Conservation (phyloP, 2,888 invertebrate genomes). For the Dastarcus helophoroides region DNA sequence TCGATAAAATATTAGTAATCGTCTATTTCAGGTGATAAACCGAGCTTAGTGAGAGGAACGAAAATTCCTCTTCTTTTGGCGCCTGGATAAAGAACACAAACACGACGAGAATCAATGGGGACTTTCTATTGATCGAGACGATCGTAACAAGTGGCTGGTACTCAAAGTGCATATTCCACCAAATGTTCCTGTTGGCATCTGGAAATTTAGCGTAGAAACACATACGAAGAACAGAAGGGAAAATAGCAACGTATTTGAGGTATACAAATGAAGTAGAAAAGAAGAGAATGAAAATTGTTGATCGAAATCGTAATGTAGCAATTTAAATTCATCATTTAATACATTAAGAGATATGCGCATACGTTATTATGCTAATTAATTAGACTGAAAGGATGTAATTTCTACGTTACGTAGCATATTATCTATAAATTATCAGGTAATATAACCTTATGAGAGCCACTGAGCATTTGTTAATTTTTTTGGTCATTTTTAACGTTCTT, state of each 20-base stretch:
- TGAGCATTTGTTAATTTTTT: too few species aligned
- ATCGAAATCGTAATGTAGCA: too few species aligned
- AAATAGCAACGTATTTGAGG: background rate
- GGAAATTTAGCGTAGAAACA: conserved; percentile 53
- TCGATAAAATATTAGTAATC: too few species aligned
- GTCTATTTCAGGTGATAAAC: conserved; percentile 47
- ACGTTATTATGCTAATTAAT: too few species aligned
- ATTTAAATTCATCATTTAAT: too few species aligned
- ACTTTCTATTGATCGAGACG: conserved; percentile 40
- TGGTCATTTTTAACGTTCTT: too few species aligned
- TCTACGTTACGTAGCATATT: too few species aligned
- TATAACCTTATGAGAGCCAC: too few species aligned
- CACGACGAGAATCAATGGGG: conserved; percentile 52
- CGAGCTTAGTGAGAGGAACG: conserved; percentile 54
- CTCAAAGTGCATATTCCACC: conserved; percentile 55
- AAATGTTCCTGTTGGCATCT: conserved; percentile 55
- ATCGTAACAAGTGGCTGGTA: conserved; percentile 47
- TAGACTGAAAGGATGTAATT: too few species aligned
- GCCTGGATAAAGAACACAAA: conserved; percentile 34
- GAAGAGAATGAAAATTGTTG: too few species aligned
- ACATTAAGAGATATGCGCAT: too few species aligned
- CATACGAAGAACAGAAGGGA: conserved; percentile 44
- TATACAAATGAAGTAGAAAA: conserved; percentile 24
- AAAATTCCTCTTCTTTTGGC: conserved; percentile 46
- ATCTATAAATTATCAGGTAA: too few species aligned